Conservation (phyloP, 1,140 invertebrate species). For the Bombus fervidus region DNA sequence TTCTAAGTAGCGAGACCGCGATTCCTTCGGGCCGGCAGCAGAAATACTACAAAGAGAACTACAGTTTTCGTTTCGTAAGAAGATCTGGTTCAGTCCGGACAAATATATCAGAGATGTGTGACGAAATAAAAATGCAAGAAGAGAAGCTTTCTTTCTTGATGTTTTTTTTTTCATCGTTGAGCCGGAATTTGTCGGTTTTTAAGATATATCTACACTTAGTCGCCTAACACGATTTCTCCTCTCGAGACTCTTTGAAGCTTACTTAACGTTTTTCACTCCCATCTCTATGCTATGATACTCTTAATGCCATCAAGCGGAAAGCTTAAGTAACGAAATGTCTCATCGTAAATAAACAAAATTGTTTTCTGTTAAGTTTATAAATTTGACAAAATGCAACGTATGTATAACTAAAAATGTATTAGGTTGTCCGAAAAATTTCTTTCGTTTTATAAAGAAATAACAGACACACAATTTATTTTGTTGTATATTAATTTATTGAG, state of each 20-base stretch:
- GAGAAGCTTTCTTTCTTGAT: not conserved
- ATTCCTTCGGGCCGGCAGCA: conserved; percentile 26
- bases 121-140: conserved; percentile 56
- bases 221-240: not conserved
- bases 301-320: not conserved
- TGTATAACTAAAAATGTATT: not conserved
- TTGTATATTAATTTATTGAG: too few relatives aligned
- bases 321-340: not conserved
- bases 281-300: too few relatives aligned
- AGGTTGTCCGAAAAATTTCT: too few relatives aligned
- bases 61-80: conserved; percentile 39
- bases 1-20: not conserved
- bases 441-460: too few relatives aligned
- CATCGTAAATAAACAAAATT: not conserved
- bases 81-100: conserved; percentile 49
- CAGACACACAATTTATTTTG: too few relatives aligned
- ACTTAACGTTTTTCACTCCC: not conserved
- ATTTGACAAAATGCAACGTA: not conserved
- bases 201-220: not conserved
- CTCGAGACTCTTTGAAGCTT: not conserved
- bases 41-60: conserved; percentile 41
- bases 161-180: not conserved
- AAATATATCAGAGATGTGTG: conserved; percentile 60
- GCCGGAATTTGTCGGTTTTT: not conserved
- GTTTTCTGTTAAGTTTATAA: not conserved